These are phyloP conservation scores for Hippocampus zosterae DNA, from an alignment of 2,113 vertebrate species.

Conservation along the genomic window DNA sequence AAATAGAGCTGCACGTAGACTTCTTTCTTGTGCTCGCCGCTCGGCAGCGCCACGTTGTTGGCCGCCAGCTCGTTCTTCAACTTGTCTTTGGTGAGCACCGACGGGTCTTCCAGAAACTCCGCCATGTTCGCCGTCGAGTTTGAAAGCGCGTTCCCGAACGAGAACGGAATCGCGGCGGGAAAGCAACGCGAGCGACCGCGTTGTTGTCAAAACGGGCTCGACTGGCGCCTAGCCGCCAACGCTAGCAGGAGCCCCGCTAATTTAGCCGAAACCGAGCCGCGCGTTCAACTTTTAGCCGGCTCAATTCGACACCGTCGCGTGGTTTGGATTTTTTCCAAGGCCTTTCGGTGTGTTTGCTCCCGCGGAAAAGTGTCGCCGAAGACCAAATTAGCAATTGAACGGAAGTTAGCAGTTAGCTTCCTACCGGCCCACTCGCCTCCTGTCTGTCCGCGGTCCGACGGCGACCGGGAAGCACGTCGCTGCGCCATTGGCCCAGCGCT, in stretches of 20 bases:
- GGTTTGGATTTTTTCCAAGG: conserved; percentile 44
- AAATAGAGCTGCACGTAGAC: conserved; percentile 95
- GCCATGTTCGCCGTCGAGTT: conserved; percentile 73
- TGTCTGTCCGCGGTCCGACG: conserved; percentile 53
- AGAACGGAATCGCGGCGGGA: conserved; percentile 20
- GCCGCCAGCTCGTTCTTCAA: conserved; percentile 90
- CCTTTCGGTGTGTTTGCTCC: not conserved
- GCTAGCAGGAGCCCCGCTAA: conserved; percentile 34
- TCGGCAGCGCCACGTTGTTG: conserved; percentile 86
- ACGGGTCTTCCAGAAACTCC: conserved; percentile 88
- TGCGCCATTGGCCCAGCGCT: conserved; percentile 32
- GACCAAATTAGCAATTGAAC: conserved; percentile 7
- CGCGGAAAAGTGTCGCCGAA: not conserved
- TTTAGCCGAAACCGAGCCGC: conserved; percentile 25
- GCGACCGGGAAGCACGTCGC: conserved; percentile 25
- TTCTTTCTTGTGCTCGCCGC: conserved; percentile 91
- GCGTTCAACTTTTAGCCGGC: conserved; percentile 29
- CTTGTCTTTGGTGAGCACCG: conserved; percentile 90
- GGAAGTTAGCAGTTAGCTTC: conserved; percentile 63
- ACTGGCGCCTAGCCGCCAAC: conserved; percentile 57
- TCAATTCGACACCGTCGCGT: not conserved
- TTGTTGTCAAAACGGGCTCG: conserved; percentile 65
- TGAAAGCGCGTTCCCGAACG: not conserved
- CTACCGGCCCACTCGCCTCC: conserved; percentile 51
- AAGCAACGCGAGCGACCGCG: conserved; percentile 42